These are phyloP conservation scores for Phalacrocorax carbo DNA, from an alignment of 2,113 vertebrate species.

Conservation along the genomic window DNA sequence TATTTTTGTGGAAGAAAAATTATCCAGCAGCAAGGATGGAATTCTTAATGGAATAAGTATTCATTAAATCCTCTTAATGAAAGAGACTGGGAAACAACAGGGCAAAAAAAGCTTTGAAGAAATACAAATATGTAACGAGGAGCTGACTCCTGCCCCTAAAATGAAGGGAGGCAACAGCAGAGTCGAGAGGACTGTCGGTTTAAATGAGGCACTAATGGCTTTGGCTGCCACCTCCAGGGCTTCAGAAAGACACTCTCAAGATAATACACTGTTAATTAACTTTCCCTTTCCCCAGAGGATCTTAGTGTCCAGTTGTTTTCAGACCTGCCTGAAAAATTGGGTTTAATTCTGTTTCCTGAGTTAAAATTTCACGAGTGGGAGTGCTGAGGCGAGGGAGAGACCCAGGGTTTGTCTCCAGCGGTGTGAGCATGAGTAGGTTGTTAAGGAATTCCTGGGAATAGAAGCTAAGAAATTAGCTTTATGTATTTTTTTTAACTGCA, in stretches of 20 bases:
- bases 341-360: not conserved
- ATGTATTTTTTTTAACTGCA: not conserved
- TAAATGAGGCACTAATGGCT: not conserved
- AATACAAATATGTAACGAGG: not conserved
- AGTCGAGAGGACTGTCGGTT: not conserved
- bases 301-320: not conserved
- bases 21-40: not conserved
- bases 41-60: not conserved
- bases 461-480: not conserved
- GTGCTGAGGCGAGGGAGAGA: not conserved
- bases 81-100: not conserved
- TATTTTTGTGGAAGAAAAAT: not conserved
- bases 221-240: not conserved
- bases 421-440: not conserved
- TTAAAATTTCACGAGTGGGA: not conserved
- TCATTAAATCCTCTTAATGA: not conserved
- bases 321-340: not conserved
- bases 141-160: not conserved
- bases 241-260: not conserved
- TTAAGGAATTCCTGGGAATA: not conserved
- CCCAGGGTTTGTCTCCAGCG: not conserved
- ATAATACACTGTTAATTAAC: slow-evolving; percentile 26
- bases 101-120: not conserved
- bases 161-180: not conserved
- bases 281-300: not conserved